Conservation (phyloP, 2,888 invertebrate species). For the Hanleya hanleyi region DNA sequence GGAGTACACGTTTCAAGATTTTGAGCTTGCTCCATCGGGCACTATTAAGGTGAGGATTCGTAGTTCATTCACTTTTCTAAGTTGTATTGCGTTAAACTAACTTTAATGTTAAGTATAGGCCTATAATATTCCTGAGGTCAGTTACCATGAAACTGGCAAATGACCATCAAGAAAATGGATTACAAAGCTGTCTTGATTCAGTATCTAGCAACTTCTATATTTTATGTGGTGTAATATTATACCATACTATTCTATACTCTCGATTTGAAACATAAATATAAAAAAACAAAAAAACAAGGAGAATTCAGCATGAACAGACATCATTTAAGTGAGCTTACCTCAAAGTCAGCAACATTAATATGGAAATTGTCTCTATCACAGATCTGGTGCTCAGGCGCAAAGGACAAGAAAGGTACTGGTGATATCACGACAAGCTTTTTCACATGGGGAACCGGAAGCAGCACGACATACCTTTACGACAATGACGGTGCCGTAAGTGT, state of each 20-base stretch:
- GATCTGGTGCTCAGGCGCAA: neutral
- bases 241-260: neutral
- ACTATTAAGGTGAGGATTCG: neutral
- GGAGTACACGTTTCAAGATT: neutral
- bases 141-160: too few species aligned
- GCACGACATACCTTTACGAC: conserved; percentile 31
- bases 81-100: too few species aligned
- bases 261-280: neutral
- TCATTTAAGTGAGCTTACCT: neutral
- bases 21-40: neutral
- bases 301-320: neutral
- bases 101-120: too few species aligned
- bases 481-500: conserved; percentile 26
- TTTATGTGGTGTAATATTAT: too few species aligned
- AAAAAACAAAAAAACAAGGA: neutral
- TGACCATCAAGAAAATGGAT: too few species aligned
- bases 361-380: neutral
- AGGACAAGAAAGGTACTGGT: neutral
- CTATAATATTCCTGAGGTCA: too few species aligned
- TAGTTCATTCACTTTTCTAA: too few species aligned
- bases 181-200: too few species aligned
- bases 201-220: too few species aligned
- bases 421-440: conserved; percentile 20
- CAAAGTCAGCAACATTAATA: neutral
- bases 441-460: conserved; percentile 36